These are phyloP conservation scores for Drosophila borborema DNA, from an alignment of 2,888 invertebrate genomes.

Conservation along the genomic window DNA sequence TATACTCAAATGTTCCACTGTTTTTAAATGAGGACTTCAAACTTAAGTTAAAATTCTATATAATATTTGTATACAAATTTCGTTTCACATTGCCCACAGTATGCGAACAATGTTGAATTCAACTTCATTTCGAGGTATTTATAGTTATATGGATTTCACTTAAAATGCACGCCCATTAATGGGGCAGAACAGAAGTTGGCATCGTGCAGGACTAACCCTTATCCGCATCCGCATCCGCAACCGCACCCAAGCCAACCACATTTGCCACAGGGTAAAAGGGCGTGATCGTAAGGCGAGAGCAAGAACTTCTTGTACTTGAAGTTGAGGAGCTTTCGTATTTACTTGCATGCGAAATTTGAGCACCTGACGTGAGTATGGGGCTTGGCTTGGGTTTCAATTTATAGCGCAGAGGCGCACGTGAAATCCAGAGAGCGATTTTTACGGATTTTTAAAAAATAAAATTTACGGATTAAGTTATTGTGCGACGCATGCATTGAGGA, in stretches of 20 bases:
- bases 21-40: too few relatives aligned
- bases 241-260: neutral
- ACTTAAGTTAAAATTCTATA: too few relatives aligned
- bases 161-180: constrained; percentile 32
- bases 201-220: constrained; percentile 16
- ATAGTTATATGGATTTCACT: constrained; percentile 14
- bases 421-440: constrained; percentile 74
- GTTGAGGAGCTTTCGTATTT: constrained; percentile 11
- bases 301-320: constrained; percentile 8
- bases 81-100: neutral
- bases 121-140: neutral
- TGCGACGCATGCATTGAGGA: constrained; percentile 48
- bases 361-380: constrained; percentile 25
- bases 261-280: neutral
- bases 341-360: constrained; percentile 32
- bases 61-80: too few relatives aligned
- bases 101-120: neutral
- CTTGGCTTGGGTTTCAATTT: constrained; percentile 71
- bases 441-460: constrained; percentile 79
- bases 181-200: constrained; percentile 17
- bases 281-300: neutral
- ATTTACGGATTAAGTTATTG: constrained; percentile 84
- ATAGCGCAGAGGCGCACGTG: constrained; percentile 58
- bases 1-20: too few relatives aligned
- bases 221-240: neutral